Percentiles rank a stretch among this genome's conserved stretches.
phyloP scores from a whole-genome alignment of 2,113 vertebrate species.

The Australoheros scitulus region DNA sequence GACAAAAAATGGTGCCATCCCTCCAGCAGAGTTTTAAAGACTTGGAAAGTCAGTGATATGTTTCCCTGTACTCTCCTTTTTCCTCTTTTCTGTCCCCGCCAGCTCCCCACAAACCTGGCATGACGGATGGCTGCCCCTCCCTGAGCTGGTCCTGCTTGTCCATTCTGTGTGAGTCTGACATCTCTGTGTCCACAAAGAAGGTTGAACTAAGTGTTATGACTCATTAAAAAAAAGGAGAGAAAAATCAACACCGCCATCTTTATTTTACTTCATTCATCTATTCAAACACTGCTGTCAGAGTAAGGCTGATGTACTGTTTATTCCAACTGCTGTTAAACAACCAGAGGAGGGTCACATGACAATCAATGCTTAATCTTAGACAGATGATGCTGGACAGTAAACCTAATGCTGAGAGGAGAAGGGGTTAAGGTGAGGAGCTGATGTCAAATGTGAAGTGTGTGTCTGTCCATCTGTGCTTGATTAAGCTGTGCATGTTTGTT shows the following conservation, averaged over 20 bases:
- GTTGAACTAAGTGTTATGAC: background rate
- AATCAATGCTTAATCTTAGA: slow-evolving; percentile 1
- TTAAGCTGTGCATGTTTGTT: background rate
- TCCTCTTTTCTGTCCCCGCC: too few relatives aligned
- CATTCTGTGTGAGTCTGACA: background rate
- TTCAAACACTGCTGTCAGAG: slow-evolving; percentile 6
- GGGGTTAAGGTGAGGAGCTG: background rate
- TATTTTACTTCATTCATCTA: background rate
- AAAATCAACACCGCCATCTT: background rate
- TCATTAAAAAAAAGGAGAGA: background rate
- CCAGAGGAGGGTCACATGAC: background rate
- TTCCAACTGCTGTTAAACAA: background rate
- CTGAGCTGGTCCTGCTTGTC: background rate
- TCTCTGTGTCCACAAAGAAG: background rate
- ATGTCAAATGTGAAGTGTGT: background rate
- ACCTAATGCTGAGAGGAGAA: slow-evolving; percentile 6
- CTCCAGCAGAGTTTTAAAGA: too few relatives aligned
- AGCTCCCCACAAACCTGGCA: too few relatives aligned
- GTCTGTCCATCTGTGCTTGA: slow-evolving; percentile 9
- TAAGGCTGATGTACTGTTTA: background rate
- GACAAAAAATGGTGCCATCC: too few relatives aligned
- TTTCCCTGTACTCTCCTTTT: too few relatives aligned
- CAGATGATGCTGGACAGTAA: slow-evolving; percentile 17
- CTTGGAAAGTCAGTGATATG: too few relatives aligned
- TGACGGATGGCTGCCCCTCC: too few relatives aligned